Evolutionary conservation across 1,140 invertebrate genomes (phyloP).

Genomic region (Charaxes varanes): DNA sequence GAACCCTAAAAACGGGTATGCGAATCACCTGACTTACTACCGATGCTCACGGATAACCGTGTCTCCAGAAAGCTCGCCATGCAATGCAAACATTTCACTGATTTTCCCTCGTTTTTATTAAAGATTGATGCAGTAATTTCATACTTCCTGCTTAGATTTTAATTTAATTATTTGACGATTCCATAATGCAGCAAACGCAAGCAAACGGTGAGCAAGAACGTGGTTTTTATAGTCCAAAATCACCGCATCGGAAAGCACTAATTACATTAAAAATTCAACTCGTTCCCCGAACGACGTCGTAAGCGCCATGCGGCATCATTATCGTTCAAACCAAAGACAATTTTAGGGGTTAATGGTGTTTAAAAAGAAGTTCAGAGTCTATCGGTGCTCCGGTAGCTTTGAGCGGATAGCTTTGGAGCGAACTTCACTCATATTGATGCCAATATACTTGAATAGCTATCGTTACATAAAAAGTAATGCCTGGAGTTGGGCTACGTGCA

Average conservation of each 20-base stretch:
- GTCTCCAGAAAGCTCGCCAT: too few species aligned
- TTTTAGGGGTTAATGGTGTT: constrained; percentile 32
- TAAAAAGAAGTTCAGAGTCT: constrained; percentile 35
- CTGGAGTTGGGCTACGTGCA: constrained; percentile 25
- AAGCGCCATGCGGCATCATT: constrained; percentile 15
- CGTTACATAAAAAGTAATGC: constrained; percentile 58
- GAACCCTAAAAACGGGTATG: too few species aligned
- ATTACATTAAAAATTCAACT: constrained; percentile 26
- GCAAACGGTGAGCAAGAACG: too few species aligned
- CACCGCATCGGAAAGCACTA: constrained; percentile 7
- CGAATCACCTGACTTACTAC: too few species aligned
- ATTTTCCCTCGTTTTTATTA: too few species aligned
- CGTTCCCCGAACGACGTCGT: constrained; percentile 8
- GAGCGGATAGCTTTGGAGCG: constrained; percentile 21
- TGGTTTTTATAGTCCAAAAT: constrained; percentile 8
- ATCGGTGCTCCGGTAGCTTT: constrained; percentile 34
- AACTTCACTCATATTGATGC: constrained; percentile 56
- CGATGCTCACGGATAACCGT: too few species aligned
- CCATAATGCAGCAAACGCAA: too few species aligned
- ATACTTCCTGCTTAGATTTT: too few species aligned
- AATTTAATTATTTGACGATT: too few species aligned
- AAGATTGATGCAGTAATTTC: too few species aligned
- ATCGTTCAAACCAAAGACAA: constrained; percentile 26
- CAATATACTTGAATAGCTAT: constrained; percentile 50
- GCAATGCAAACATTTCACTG: too few species aligned